Conservation (phyloP, 2,888 invertebrate species). For the Lycaena phlaeas region DNA sequence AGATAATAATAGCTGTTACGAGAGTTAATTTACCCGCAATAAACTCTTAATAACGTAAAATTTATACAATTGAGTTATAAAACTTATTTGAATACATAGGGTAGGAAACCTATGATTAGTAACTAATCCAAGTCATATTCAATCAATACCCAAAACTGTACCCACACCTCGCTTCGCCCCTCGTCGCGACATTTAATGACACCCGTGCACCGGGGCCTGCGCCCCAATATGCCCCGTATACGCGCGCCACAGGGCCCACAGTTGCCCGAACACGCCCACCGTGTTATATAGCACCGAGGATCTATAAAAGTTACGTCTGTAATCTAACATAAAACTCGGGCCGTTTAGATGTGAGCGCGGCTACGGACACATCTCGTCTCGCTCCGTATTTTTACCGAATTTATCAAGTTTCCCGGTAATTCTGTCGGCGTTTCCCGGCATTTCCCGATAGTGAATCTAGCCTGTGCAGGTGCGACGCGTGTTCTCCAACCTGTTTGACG, state of each 20-base stretch:
- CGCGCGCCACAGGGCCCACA: constrained; percentile 45
- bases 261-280: constrained; percentile 58
- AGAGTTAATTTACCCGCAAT: too few relatives aligned
- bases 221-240: constrained; percentile 50
- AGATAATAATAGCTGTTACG: too few relatives aligned
- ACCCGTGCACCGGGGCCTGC: constrained; percentile 58
- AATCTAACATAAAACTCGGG: constrained; percentile 74
- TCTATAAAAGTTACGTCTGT: constrained; percentile 75
- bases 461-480: constrained; percentile 46
- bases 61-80: too few relatives aligned
- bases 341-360: constrained; percentile 74
- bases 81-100: too few relatives aligned
- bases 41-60: too few relatives aligned
- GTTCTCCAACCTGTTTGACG: constrained; percentile 44
- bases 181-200: constrained; percentile 72
- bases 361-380: constrained; percentile 70
- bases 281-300: constrained; percentile 74
- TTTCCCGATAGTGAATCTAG: too few relatives aligned
- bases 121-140: constrained; percentile 71
- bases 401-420: constrained; percentile 59
- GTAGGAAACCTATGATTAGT: too few relatives aligned
- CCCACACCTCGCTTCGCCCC: constrained; percentile 66
- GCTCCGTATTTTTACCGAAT: constrained; percentile 73
- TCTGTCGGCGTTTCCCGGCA: too few relatives aligned
- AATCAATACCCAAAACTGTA: constrained; percentile 74